phyloP scores from a whole-genome alignment of 2,888 invertebrate genomes.

The Atherix ibis region DNA sequence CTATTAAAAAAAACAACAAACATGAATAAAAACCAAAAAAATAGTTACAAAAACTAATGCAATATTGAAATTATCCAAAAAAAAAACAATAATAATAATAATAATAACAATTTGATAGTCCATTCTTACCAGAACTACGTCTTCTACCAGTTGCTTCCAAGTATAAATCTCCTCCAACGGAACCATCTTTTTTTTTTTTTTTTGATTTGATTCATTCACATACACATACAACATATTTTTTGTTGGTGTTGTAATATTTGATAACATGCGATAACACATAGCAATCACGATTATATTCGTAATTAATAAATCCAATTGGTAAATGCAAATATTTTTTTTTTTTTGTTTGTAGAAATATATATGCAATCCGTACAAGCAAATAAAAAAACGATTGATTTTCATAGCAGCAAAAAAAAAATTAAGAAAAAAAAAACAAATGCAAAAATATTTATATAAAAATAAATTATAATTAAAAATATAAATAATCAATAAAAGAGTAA shows the following conservation, averaged over 20 bases:
- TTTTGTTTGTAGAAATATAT: slow-evolving; percentile 3
- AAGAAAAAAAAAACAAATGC: slow-evolving; percentile 4
- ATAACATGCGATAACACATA: slow-evolving; percentile 18
- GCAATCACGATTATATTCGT: too few relatives aligned
- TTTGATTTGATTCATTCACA: too few relatives aligned
- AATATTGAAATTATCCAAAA: too few relatives aligned
- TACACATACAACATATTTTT: too few relatives aligned
- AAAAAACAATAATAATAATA: too few relatives aligned
- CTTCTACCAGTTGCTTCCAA: slow-evolving; percentile 31
- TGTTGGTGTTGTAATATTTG: too few relatives aligned
- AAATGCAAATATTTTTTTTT: slow-evolving; percentile 4
- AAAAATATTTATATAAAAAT: too few relatives aligned
- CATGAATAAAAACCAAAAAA: too few relatives aligned
- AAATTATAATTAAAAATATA: slow-evolving; percentile 4
- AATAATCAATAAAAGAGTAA: background rate
- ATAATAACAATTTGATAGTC: background rate
- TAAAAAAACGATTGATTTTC: slow-evolving; percentile 3
- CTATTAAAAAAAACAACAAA: too few relatives aligned
- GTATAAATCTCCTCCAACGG: slow-evolving; percentile 24
- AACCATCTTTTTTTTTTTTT: too few relatives aligned
- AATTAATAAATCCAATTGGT: too few relatives aligned
- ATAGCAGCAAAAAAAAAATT: slow-evolving; percentile 6
- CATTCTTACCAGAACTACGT: slow-evolving; percentile 29
- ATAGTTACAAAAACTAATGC: background rate
- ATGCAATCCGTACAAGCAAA: slow-evolving; percentile 4